Evolutionary conservation across 1,140 invertebrate species (phyloP), one percentile per base, ranked within the genome.

Genomic region (Phymorhynchus buccinoides): DNA sequence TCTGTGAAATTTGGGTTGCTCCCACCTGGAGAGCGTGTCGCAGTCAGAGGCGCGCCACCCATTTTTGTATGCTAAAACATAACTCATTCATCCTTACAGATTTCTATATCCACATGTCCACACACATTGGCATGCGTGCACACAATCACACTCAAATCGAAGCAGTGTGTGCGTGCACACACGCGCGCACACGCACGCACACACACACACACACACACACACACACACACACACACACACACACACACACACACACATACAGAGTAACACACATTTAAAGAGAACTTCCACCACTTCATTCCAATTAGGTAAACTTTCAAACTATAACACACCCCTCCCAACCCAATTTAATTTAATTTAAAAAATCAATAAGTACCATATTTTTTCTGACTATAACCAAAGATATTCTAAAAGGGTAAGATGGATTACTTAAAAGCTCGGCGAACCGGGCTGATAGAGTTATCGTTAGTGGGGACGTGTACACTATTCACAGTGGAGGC

Each of bases 131-230:
- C n/a, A n/a, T n/a, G n/a, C 30, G 30, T 32, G 30, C 9, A 9
- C 14, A 73, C 9, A 9, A 16, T 16, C 32, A 4, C 4, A 27
- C 66, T 6, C 6, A 30, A 30, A 42, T 37, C 22, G 32, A 62
- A 68, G 22, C 32, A 37, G 41, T 39, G 41, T 39, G 12, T 39
- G 41, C 41, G 41, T 14, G 68, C 56, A 83, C 81, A 83, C 48
- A 83, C 56, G 68, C 48, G 68, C 42, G 68, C 66, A 68, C 42
- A 83, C 66, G 68, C 22, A 83, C 66, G 12, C 35, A 83, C 41
- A 79, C 39, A 79, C 39, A 79, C 39, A 79, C 41, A 79, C 39
- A 79, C 41, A 79, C 39, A 79, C 41, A 79, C 41, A 79, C 41
- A 79, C 39, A 79, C 39, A 79, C 39, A 79, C 41, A 79, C 41